Percentiles rank a stretch among this genome's conserved stretches.
phyloP scores from a whole-genome alignment of 53 echinoderm and acorn worm genomes.

The Echinometra lucunter region DNA sequence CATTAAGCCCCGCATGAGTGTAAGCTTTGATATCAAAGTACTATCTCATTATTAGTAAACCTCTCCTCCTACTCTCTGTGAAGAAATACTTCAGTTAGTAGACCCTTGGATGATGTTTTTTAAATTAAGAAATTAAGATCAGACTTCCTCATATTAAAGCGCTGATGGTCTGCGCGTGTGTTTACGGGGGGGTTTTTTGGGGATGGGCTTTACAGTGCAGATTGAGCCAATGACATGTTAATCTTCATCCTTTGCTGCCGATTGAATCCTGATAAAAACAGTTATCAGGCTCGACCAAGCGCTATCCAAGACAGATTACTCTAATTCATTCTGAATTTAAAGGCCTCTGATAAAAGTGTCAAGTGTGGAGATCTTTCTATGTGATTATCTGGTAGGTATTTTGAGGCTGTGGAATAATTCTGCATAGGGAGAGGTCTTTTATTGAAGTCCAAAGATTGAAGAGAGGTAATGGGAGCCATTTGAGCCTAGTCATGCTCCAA shows the following conservation, averaged over 20 bases:
- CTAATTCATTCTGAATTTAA: constrained; percentile 32
- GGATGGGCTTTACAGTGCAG: background rate
- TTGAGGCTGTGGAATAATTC: background rate
- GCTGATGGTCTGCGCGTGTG: constrained; percentile 1
- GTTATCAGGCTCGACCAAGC: constrained; percentile 45
- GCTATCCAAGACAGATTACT: constrained; percentile 27
- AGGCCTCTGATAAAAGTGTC: constrained; percentile 7
- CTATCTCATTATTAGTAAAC: background rate
- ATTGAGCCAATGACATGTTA: constrained; percentile 42
- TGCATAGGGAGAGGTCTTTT: background rate
- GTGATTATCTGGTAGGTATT: constrained; percentile 29
- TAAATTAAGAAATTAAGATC: constrained; percentile 34
- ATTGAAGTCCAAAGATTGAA: background rate
- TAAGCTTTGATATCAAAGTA: background rate
- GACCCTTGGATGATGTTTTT: background rate
- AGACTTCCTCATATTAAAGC: constrained; percentile 30
- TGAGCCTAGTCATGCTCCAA: constrained; percentile 45
- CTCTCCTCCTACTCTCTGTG: background rate
- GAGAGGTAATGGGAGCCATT: constrained; percentile 5
- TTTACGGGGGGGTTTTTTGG: constrained; percentile 1
- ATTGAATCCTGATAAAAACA: background rate
- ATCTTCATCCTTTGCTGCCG: background rate
- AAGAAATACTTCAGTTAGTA: background rate
- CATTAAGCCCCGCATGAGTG: background rate
- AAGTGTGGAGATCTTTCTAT: constrained; percentile 6